phyloP scores from a whole-genome alignment of 2,113 vertebrate species.

The Ancistrus triradiatus region DNA sequence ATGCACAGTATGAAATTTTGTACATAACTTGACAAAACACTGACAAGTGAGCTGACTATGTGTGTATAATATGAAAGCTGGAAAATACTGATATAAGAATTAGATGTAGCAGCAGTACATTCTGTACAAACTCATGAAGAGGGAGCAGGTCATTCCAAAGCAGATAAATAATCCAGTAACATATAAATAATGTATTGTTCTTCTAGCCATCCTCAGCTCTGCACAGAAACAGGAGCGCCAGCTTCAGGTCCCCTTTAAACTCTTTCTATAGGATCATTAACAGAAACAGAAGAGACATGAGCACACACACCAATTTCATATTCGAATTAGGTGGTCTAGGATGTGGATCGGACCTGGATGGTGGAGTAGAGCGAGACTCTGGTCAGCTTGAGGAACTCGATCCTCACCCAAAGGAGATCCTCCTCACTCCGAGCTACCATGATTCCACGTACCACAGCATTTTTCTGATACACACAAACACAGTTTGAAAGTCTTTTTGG shows the following conservation, averaged over 20 bases:
- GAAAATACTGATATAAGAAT: no score
- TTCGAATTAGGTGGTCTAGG: not conserved
- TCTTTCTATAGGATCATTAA: slow-evolving; percentile 38
- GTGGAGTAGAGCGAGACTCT: slow-evolving; percentile 67
- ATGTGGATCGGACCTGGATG: slow-evolving; percentile 37
- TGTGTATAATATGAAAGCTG: no score
- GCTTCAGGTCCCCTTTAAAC: slow-evolving; percentile 48
- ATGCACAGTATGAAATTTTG: no score
- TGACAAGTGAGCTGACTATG: no score
- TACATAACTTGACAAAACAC: no score
- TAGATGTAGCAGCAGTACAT: no score
- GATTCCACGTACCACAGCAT: slow-evolving; percentile 50
- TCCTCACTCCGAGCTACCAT: slow-evolving; percentile 64
- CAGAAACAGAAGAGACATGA: not conserved
- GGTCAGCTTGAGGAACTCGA: slow-evolving; percentile 60
- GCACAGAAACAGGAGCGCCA: slow-evolving; percentile 44
- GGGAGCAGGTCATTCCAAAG: no score
- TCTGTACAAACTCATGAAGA: no score
- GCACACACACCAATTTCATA: not conserved
- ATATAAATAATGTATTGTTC: no score
- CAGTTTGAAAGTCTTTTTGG: no score
- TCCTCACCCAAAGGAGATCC: slow-evolving; percentile 66
- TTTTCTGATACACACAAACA: slow-evolving; percentile 36
- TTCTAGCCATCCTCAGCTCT: slow-evolving; percentile 43
- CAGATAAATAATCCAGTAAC: no score